A percentile compares a stretch with the other conserved stretches of the same genome.
Evolutionary conservation across 2,113 vertebrate species (phyloP).

Genomic region (Hyla sarda): DNA sequence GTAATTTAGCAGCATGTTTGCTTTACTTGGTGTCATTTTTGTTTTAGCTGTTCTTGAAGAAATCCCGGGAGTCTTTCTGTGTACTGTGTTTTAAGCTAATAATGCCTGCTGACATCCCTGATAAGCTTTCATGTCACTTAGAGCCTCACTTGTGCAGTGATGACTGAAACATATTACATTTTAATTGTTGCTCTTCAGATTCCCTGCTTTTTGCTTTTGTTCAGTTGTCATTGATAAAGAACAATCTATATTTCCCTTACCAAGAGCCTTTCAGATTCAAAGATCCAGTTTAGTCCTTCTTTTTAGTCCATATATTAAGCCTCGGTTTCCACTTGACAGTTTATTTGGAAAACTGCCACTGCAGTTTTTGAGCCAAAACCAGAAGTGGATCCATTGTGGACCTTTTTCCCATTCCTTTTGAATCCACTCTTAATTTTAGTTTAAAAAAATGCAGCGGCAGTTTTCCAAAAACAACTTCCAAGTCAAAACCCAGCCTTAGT

Average conservation of each 20-base stretch:
- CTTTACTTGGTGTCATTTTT: neutral
- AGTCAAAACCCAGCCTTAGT: no score
- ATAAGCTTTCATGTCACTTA: constrained; percentile 35
- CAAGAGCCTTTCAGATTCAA: neutral
- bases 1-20: constrained; percentile 19
- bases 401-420: no score
- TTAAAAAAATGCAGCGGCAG: no score
- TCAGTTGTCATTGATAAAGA: neutral
- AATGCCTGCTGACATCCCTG: neutral
- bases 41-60: constrained; percentile 8
- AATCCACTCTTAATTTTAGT: no score
- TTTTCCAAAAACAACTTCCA: no score
- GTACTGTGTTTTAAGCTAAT: constrained; percentile 19
- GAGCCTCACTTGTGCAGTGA: neutral
- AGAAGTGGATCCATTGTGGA: no score
- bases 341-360: no score
- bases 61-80: constrained; percentile 25
- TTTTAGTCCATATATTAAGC: neutral
- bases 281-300: neutral
- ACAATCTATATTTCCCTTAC: neutral
- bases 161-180: constrained; percentile 15
- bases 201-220: neutral
- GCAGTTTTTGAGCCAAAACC: no score
- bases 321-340: no score
- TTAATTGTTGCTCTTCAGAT: constrained; percentile 12